phyloP scores from a whole-genome alignment of 2,113 vertebrate species.

The Istiophorus platypterus region DNA sequence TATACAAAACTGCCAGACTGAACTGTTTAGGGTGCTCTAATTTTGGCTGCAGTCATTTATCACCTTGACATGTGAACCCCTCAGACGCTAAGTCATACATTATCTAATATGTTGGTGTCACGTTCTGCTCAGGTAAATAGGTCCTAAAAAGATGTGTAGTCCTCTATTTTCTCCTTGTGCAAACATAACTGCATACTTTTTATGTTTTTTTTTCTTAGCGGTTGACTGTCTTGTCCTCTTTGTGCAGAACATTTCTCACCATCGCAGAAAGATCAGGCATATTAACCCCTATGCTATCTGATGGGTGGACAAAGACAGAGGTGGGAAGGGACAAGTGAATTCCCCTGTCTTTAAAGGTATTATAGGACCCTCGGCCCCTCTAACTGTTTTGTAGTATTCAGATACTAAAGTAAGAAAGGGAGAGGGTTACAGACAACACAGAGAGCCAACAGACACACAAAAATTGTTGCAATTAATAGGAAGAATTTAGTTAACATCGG shows the following conservation, averaged over 20 bases:
- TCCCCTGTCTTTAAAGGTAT: not conserved
- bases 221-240: too few relatives aligned
- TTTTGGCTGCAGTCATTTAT: not conserved
- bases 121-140: not conserved
- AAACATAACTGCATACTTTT: too few relatives aligned
- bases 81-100: not conserved
- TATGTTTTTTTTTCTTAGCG: too few relatives aligned
- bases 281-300: not conserved
- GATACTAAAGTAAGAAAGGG: not conserved
- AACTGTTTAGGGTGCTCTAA: not conserved
- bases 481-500: not conserved
- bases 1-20: not conserved
- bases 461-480: not conserved
- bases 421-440: not conserved
- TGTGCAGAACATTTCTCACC: not conserved
- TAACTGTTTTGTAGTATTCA: not conserved
- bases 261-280: not conserved
- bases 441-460: not conserved
- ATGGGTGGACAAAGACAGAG: not conserved
- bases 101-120: not conserved
- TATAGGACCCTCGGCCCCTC: not conserved
- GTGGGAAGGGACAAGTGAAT: not conserved
- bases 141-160: not conserved
- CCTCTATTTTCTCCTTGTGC: not conserved
- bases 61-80: not conserved